A percentile compares a stretch with the other conserved stretches of the same genome.
Conservation (phyloP, 2,797 vertebrate genomes). For the Alauda arvensis region DNA sequence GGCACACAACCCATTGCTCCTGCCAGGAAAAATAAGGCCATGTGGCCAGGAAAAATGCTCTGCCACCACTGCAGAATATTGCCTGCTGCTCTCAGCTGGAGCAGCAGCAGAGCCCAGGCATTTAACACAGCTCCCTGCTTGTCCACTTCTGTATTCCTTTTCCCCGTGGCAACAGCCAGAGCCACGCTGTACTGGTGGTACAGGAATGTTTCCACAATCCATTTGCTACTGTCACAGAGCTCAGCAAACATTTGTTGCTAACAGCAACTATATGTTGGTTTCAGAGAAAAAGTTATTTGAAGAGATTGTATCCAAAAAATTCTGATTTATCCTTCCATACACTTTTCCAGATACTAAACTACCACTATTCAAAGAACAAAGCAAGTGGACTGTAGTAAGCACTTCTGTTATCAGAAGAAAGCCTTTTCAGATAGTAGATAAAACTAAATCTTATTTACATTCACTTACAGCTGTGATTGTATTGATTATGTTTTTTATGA, state of each 20-base stretch:
- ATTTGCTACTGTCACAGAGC: not conserved
- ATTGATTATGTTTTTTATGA: not conserved
- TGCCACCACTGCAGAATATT: not conserved
- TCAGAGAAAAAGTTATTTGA: not conserved
- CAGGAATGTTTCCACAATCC: not conserved
- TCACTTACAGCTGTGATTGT: not conserved
- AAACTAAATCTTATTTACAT: not conserved
- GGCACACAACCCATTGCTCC: not conserved
- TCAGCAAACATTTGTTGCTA: not conserved
- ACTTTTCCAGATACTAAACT: not conserved
- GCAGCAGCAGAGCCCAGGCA: not conserved
- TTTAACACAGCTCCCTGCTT: not conserved
- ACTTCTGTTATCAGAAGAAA: not conserved
- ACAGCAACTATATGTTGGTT: not conserved
- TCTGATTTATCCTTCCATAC: not conserved
- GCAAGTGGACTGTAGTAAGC: not conserved
- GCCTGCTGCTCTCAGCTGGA: not conserved
- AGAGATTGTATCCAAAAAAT: not conserved
- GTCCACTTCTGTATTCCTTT: not conserved
- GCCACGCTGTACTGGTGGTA: accelerated
- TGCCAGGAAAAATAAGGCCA: not conserved
- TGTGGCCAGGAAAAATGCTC: not conserved
- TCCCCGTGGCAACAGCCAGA: not conserved
- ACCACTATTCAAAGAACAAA: not conserved
- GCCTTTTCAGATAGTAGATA: not conserved